A percentile compares a stretch with the other conserved stretches of the same genome.
These are phyloP conservation scores for Holothuria leucospilota DNA, from an alignment of 53 echinoderm and acorn worm genomes.

Conservation along the genomic window DNA sequence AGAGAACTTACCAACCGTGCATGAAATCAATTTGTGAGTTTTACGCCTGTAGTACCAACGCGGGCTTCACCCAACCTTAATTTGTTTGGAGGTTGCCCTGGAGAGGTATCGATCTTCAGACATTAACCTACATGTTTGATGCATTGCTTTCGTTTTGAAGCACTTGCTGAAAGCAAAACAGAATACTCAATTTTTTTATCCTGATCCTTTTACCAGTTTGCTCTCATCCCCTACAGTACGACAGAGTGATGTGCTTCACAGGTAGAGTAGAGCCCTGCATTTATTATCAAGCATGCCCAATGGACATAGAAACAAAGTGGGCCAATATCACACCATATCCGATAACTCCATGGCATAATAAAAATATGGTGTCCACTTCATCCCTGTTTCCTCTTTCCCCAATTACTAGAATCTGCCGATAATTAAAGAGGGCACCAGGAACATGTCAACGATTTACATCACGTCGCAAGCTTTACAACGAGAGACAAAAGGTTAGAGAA, in stretches of 20 bases:
- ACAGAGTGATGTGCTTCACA: constrained; percentile 5
- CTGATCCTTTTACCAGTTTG: neutral
- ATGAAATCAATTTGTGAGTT: constrained; percentile 41
- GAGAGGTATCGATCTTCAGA: constrained; percentile 32
- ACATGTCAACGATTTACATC: too few relatives aligned
- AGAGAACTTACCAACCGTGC: constrained; percentile 34
- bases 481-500: too few relatives aligned
- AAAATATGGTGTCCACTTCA: too few relatives aligned
- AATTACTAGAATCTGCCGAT: too few relatives aligned
- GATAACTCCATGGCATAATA: constrained; percentile 3
- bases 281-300: constrained; percentile 21
- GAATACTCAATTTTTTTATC: neutral
- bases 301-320: constrained; percentile 25
- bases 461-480: too few relatives aligned
- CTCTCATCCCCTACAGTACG: constrained; percentile 30
- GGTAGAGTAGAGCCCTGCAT: neutral
- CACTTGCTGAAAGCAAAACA: constrained; percentile 32
- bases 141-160: constrained; percentile 43
- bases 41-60: constrained; percentile 3
- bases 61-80: constrained; percentile 3
- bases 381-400: too few relatives aligned
- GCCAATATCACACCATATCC: constrained; percentile 26
- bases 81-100: constrained; percentile 43
- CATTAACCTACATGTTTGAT: constrained; percentile 48
- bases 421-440: too few relatives aligned